phyloP scores from a whole-genome alignment of 30 jellyfish, hydroid and myxozoan species.

The Rhopilema esculentum region DNA sequence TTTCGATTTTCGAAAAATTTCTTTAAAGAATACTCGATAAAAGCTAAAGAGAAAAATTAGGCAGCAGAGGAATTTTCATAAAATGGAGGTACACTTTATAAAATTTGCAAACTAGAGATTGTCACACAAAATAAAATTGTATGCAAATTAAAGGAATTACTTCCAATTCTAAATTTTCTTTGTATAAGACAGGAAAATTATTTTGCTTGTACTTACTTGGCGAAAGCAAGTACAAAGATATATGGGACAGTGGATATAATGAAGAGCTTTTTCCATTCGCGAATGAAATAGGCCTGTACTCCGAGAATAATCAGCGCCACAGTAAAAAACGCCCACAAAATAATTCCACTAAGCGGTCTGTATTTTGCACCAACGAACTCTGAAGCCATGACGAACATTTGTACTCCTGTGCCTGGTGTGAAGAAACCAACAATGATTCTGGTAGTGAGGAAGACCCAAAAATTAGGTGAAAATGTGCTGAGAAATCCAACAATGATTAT shows the following conservation, averaged over 20 bases:
- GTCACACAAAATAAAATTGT: no score
- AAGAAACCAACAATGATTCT: constrained; percentile 81
- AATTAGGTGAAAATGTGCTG: constrained; percentile 74
- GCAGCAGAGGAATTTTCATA: no score
- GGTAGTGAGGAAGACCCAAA: constrained; percentile 42
- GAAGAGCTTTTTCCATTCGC: constrained; percentile 75
- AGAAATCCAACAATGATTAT: constrained; percentile 63
- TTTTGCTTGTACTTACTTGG: constrained; percentile 64
- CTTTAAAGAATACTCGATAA: no score
- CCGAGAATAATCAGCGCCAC: constrained; percentile 74
- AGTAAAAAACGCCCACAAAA: constrained; percentile 69
- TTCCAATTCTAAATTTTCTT: no score
- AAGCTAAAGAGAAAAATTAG: no score
- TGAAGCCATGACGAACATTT: constrained; percentile 77
- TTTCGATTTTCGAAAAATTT: no score
- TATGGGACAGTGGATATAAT: constrained; percentile 87
- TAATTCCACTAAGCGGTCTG: constrained; percentile 85
- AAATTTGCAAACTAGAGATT: no score
- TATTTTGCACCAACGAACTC: constrained; percentile 82
- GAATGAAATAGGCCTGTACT: constrained; percentile 78
- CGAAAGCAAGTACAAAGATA: constrained; percentile 50
- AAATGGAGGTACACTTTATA: no score
- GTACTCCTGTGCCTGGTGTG: constrained; percentile 78
- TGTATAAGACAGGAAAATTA: no score
- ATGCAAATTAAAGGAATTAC: no score